Evolutionary conservation across 2,797 vertebrate species (phyloP).

Genomic region (Syndactyla subalaris): DNA sequence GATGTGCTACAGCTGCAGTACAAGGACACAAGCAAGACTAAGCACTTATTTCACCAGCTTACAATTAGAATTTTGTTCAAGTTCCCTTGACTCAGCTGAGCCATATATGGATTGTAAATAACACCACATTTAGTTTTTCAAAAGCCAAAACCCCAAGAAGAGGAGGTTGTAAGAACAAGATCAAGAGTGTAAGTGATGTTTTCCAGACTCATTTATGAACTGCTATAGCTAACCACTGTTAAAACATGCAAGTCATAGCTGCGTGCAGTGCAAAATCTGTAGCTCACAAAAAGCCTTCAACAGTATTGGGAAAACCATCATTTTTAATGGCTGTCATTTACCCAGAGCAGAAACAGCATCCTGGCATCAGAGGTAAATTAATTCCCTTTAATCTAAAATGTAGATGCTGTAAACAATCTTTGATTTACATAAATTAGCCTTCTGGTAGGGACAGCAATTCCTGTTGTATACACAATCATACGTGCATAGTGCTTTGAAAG

Average conservation of each 20-base stretch:
- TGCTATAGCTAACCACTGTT: neutral
- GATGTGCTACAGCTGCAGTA: neutral
- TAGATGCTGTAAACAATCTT: neutral
- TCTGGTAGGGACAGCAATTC: neutral
- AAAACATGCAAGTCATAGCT: neutral
- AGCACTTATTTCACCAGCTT: neutral
- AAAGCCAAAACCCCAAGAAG: neutral
- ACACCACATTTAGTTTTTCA: neutral
- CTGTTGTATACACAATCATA: neutral
- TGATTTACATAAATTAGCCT: neutral
- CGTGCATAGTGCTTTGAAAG: accelerated
- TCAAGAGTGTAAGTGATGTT: neutral
- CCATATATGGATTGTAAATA: neutral
- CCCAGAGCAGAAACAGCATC: neutral
- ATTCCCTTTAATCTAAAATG: neutral
- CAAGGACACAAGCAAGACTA: neutral
- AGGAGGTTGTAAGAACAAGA: neutral
- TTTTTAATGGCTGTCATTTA: neutral
- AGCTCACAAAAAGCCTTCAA: neutral
- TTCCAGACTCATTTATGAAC: neutral
- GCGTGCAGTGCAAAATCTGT: neutral
- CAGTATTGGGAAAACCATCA: neutral
- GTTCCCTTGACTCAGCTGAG: neutral
- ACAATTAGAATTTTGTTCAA: neutral
- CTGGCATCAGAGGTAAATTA: neutral